Evolutionary conservation across 2,888 invertebrate species (phyloP).

Genomic region (Diachrysia chrysitis): DNA sequence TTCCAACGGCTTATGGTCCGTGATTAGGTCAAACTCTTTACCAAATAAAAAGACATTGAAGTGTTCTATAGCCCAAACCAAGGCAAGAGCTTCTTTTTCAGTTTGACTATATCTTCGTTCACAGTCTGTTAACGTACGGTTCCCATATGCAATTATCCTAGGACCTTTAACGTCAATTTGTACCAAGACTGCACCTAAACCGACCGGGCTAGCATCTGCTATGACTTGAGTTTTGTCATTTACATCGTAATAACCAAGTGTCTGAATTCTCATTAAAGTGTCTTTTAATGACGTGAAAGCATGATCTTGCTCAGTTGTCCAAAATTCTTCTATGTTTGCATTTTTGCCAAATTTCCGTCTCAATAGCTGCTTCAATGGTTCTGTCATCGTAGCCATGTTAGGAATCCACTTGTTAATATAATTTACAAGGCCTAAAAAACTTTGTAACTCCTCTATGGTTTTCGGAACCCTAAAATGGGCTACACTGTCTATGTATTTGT

Average conservation of each 20-base stretch:
- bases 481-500: conserved; percentile 16
- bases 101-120: conserved; percentile 56
- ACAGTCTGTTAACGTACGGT: conserved; percentile 27
- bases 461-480: conserved; percentile 35
- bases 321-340: neutral
- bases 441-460: conserved; percentile 55
- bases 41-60: conserved; percentile 44
- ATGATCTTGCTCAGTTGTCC: neutral
- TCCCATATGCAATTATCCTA: conserved; percentile 53
- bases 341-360: conserved; percentile 1
- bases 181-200: conserved; percentile 6
- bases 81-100: conserved; percentile 54
- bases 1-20: neutral
- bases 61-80: conserved; percentile 57
- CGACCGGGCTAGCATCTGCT: conserved; percentile 13
- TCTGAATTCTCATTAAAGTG: neutral
- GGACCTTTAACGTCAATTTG: conserved; percentile 30
- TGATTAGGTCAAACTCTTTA: neutral
- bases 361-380: conserved; percentile 7
- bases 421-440: conserved; percentile 59
- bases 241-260: conserved; percentile 11
- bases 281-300: neutral
- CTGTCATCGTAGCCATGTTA: conserved; percentile 9
- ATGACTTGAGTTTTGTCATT: neutral
- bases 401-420: conserved; percentile 30